A percentile compares a stretch with the other conserved stretches of the same genome.
Conservation (phyloP, 2,797 vertebrate genomes). For the Chelon auratus region DNA sequence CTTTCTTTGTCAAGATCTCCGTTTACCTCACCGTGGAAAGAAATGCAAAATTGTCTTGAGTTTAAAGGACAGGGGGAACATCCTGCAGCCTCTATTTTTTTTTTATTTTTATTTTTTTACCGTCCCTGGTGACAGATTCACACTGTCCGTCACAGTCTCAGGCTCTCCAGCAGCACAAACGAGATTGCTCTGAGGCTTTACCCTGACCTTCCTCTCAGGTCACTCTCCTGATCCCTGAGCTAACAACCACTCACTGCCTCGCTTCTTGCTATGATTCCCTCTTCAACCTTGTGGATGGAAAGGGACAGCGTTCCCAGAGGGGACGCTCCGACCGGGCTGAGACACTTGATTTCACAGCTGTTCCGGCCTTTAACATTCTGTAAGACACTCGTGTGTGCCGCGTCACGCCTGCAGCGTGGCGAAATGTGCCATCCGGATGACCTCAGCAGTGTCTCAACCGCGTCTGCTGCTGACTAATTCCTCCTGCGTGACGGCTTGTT, state of each 20-base stretch:
- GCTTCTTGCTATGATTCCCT: slow-evolving; percentile 37
- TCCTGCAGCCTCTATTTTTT: not conserved
- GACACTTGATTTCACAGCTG: slow-evolving; percentile 48
- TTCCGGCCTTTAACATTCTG: slow-evolving; percentile 38
- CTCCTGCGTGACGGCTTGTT: slow-evolving; percentile 58
- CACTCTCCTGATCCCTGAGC: slow-evolving; percentile 53
- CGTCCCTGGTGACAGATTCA: slow-evolving; percentile 43
- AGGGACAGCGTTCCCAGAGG: slow-evolving; percentile 45
- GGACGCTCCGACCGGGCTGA: slow-evolving; percentile 23
- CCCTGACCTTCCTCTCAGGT: slow-evolving; percentile 71
- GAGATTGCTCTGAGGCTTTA: slow-evolving; percentile 50
- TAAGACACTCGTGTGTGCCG: slow-evolving; percentile 36
- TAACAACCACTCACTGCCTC: slow-evolving; percentile 56
- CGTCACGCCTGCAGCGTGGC: slow-evolving; percentile 19
- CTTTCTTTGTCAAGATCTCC: slow-evolving; percentile 51
- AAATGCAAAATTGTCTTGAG: slow-evolving; percentile 45
- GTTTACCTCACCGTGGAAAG: slow-evolving; percentile 41
- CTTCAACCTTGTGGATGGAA: slow-evolving; percentile 58
- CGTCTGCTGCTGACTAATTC: slow-evolving; percentile 35
- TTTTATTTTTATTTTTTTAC: not conserved
- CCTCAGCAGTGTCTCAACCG: slow-evolving; percentile 25
- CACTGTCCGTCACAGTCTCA: slow-evolving; percentile 43
- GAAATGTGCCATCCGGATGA: slow-evolving; percentile 29
- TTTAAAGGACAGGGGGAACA: slow-evolving; percentile 33
- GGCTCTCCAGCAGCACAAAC: slow-evolving; percentile 37